phyloP scores from a whole-genome alignment of 1,140 invertebrate species.

The Ceratosolen fusciceps region DNA sequence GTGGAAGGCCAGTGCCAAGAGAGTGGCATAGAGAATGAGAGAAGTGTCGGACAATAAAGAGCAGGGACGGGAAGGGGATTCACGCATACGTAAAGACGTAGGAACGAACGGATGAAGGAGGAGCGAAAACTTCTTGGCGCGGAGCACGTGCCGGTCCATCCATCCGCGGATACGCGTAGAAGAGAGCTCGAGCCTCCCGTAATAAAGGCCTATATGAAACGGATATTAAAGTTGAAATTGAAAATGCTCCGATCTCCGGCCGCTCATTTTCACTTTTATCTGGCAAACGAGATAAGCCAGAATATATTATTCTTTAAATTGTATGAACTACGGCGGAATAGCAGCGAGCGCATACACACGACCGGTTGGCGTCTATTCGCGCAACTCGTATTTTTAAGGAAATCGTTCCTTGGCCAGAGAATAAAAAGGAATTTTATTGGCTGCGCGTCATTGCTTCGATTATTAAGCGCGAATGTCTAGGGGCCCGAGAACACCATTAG shows the following conservation, averaged over 20 bases:
- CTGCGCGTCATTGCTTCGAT: no score
- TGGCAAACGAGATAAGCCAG: not conserved
- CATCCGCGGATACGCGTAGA: not conserved
- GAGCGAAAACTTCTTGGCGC: not conserved
- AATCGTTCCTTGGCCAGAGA: no score
- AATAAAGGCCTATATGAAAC: not conserved
- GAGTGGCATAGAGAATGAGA: not conserved
- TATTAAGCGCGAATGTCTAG: no score
- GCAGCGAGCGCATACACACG: no score
- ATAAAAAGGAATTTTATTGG: no score
- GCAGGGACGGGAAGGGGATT: not conserved
- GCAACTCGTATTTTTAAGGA: no score
- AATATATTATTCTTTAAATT: not conserved
- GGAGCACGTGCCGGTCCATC: not conserved
- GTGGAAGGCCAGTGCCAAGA: not conserved
- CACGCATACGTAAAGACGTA: constrained; percentile 20
- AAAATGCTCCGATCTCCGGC: not conserved
- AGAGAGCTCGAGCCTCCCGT: not conserved
- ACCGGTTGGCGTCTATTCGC: no score
- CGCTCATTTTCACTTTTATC: not conserved
- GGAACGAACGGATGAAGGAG: not conserved
- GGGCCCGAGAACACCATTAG: no score
- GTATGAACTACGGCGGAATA: not conserved
- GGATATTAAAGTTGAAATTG: constrained; percentile 10
- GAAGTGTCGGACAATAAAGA: constrained; percentile 16